A percentile compares a stretch with the other conserved stretches of the same genome.
phyloP scores from a whole-genome alignment of 2,797 vertebrate species.

The Manis crassicaudata region DNA sequence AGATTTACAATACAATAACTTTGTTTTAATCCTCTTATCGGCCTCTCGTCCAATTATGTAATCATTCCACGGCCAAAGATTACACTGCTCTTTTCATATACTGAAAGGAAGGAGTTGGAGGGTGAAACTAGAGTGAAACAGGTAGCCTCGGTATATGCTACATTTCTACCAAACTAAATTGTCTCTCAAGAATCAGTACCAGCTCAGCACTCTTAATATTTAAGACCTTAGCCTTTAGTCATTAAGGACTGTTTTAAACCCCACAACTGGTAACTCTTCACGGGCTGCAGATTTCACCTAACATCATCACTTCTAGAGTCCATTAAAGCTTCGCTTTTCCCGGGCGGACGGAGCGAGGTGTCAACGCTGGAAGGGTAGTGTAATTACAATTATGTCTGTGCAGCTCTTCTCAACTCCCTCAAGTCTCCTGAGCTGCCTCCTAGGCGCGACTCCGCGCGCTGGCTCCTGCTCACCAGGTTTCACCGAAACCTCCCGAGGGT shows the following conservation, averaged over 20 bases:
- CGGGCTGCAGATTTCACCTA: slow-evolving; percentile 2
- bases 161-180: not conserved
- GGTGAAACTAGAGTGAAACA: not conserved
- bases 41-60: slow-evolving; percentile 65
- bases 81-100: not conserved
- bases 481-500: slow-evolving; percentile 27
- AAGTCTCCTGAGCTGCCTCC: not conserved
- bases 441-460: not conserved
- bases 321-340: not conserved
- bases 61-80: slow-evolving; percentile 53
- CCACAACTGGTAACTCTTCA: slow-evolving; percentile 33
- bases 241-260: not conserved
- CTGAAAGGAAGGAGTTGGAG: not conserved
- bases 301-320: not conserved
- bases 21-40: slow-evolving; percentile 64
- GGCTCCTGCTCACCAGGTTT: not conserved
- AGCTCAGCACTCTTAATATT: not conserved
- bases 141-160: not conserved
- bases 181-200: not conserved
- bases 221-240: slow-evolving; percentile 35
- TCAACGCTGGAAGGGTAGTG: not conserved
- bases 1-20: slow-evolving; percentile 29
- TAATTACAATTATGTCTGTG: not conserved
- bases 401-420: not conserved
- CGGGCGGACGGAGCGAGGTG: not conserved